These are phyloP conservation scores for Acrocera orbiculus DNA, from an alignment of 2,888 invertebrate species.

Conservation along the genomic window DNA sequence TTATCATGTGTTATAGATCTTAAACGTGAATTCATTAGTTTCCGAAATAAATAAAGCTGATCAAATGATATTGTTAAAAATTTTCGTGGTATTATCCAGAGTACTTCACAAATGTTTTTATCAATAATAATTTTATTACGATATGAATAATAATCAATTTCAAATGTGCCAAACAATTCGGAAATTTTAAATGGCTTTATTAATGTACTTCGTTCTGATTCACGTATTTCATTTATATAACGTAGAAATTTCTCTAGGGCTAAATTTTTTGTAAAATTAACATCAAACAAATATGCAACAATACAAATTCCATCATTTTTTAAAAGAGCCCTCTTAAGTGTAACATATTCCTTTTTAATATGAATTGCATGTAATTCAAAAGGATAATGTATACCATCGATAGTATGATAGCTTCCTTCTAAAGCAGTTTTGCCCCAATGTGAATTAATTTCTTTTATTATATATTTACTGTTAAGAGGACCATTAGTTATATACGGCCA, in stretches of 20 bases:
- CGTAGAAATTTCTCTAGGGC: slow-evolving; percentile 10
- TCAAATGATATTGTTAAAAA: slow-evolving; percentile 38
- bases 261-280: slow-evolving; percentile 20
- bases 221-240: slow-evolving; percentile 31
- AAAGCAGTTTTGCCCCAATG: slow-evolving; percentile 59
- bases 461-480: slow-evolving; percentile 43
- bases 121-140: slow-evolving; percentile 38
- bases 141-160: slow-evolving; percentile 44
- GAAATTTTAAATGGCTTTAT: slow-evolving; percentile 36
- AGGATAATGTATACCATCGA: slow-evolving; percentile 37
- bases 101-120: slow-evolving; percentile 32
- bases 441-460: slow-evolving; percentile 64
- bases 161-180: slow-evolving; percentile 37
- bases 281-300: slow-evolving; percentile 42
- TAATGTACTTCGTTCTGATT: slow-evolving; percentile 34
- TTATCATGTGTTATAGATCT: too few relatives aligned
- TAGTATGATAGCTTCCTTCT: slow-evolving; percentile 46
- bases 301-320: slow-evolving; percentile 41
- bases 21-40: slow-evolving; percentile 31
- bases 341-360: slow-evolving; percentile 41
- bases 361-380: slow-evolving; percentile 45
- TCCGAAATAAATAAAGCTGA: slow-evolving; percentile 41
- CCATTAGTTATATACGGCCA: slow-evolving; percentile 45
- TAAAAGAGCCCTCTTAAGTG: slow-evolving; percentile 40
- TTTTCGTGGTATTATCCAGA: slow-evolving; percentile 44